phyloP scores from a whole-genome alignment of 2,888 invertebrate genomes.

The Silvanus unidentatus region DNA sequence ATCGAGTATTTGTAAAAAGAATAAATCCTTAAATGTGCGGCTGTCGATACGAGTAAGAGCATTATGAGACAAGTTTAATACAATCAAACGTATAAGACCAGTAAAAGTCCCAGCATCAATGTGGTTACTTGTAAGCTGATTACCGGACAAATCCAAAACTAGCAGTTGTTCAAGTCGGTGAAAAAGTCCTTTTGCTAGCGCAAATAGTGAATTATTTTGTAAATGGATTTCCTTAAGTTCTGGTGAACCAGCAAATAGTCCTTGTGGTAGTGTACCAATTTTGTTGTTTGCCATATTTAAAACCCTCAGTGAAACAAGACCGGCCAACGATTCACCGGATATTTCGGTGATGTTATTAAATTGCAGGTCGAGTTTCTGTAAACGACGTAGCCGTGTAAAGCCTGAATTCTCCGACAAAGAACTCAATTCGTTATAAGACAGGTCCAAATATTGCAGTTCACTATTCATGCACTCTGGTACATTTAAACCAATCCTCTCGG shows the following conservation, averaged over 20 bases:
- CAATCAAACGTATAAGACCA: conserved; percentile 76
- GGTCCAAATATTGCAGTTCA: conserved; percentile 70
- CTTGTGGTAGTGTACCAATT: conserved; percentile 73
- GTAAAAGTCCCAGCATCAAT: conserved; percentile 80
- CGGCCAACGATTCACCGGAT: conserved; percentile 71
- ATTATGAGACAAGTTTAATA: conserved; percentile 80
- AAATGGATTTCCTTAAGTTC: conserved; percentile 78
- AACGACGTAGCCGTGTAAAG: conserved; percentile 66
- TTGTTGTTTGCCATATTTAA: conserved; percentile 84
- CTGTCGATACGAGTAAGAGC: conserved; percentile 77
- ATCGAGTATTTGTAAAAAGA: conserved; percentile 79
- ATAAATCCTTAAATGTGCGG: conserved; percentile 79
- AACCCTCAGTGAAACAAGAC: conserved; percentile 70
- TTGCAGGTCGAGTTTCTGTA: conserved; percentile 74
- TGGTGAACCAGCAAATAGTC: conserved; percentile 72
- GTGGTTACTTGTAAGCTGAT: conserved; percentile 78
- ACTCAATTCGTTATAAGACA: conserved; percentile 75
- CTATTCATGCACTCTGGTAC: conserved; percentile 58
- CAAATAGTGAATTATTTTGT: conserved; percentile 78
- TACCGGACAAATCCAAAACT: conserved; percentile 77
- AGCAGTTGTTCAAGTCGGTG: conserved; percentile 78
- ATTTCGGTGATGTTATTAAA: conserved; percentile 78
- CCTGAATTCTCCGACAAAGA: conserved; percentile 65
- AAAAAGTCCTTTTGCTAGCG: conserved; percentile 76
- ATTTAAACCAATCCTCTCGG: conserved; percentile 69